Base-by-base conservation (phyloP, 2,797 vertebrate species). In the Phataginus tetradactyla region DNA sequence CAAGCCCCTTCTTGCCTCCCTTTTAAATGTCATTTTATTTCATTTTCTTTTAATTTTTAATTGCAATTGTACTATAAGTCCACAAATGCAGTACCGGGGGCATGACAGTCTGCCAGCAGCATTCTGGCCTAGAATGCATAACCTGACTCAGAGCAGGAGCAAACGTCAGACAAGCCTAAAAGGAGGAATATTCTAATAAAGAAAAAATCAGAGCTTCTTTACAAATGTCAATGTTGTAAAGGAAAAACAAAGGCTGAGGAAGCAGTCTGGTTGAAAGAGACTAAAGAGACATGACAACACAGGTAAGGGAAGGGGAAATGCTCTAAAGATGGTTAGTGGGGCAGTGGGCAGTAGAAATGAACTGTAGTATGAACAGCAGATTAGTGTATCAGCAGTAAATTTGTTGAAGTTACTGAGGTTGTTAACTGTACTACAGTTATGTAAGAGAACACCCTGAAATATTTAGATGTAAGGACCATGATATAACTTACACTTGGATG, bases 341-440 rank as follows among this genome's bases (percentile, higher is more conserved):
- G 69, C 39, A n/a, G 5, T 1, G 10, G 39, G n/a, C 29, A 63
- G 45, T 45, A 7, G 45, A 45, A 45, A 45, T 45, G 71, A 90
- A 25, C 0, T 34, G 42, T n/a, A 39, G 39, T 11, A 68, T n/a
- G 59, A 77, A 42, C 15, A 61, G 29, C 9, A 34, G 20, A 66
- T 55, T n/a, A 53, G 9, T 23, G 0, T 18, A 55, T 66, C 0
- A 0, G 27, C 14, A 32, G 11, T 25, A 23, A 37, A 29, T 21
- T 1, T 3, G 27, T 53, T 85, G 53, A 84, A 61, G 39, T 77
- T 75, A 59, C n/a, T 23, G 21, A 90, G 21, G 20, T 61, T n/a
- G 15, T 51, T 74, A 94, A 75, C 59, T 29, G 4, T 51, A 59
- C 14, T 39, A 32, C 20, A 57, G n/a, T 83, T 77, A 61, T 4